These are phyloP conservation scores for Elysia chlorotica DNA, from an alignment of 1,140 invertebrate genomes.

Conservation along the genomic window DNA sequence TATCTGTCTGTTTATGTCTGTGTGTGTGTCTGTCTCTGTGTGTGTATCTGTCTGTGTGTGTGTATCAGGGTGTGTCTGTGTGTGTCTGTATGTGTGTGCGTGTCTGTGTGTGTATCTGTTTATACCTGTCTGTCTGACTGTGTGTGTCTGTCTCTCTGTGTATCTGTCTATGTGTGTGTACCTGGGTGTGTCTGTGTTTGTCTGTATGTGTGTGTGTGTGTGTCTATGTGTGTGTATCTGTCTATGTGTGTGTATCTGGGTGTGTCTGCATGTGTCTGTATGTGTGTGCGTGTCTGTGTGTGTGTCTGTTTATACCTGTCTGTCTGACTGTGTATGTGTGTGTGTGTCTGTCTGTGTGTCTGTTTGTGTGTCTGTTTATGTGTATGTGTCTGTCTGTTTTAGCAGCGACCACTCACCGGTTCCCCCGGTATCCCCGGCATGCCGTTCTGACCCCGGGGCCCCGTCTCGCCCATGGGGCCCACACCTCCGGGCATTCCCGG, in stretches of 20 bases:
- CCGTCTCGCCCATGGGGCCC: constrained; percentile 42
- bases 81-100: not conserved
- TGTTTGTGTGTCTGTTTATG: not conserved
- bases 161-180: too few species aligned
- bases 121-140: not conserved
- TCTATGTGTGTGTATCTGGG: too few species aligned
- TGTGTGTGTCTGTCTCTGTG: not conserved
- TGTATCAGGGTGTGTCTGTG: not conserved
- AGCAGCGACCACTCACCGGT: constrained; percentile 39
- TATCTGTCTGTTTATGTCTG: not conserved
- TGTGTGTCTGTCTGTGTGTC: not conserved
- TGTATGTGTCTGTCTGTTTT: not conserved
- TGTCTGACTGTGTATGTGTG: not conserved
- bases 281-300: not conserved
- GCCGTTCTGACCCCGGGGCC: constrained; percentile 49
- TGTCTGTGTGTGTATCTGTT: not conserved
- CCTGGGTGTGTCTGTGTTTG: not conserved
- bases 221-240: not conserved
- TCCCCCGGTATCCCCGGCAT: constrained; percentile 55
- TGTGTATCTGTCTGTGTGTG: too few species aligned
- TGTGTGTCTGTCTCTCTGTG: too few species aligned
- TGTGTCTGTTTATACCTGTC: not conserved
- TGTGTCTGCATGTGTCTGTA: too few species aligned
- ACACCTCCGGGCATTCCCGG: constrained; percentile 48
- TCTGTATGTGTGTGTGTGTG: not conserved